A percentile compares a stretch with the other conserved stretches of the same genome.
Evolutionary conservation across 2,113 vertebrate species (phyloP).

Genomic region (Struthio camelus): DNA sequence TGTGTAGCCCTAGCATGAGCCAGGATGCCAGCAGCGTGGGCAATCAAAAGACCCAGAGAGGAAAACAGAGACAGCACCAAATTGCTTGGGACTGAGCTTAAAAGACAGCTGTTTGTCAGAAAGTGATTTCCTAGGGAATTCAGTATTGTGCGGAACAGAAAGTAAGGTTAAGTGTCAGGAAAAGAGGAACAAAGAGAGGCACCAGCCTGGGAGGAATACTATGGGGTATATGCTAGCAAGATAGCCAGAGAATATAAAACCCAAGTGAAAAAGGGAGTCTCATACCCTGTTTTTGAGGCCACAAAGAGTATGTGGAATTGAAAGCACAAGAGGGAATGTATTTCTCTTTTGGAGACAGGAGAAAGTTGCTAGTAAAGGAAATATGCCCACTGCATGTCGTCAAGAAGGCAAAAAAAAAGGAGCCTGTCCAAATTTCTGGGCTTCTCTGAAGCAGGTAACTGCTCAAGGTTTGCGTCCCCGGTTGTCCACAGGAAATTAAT

Average conservation of each 20-base stretch:
- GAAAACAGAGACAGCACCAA: neutral
- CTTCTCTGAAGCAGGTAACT: neutral
- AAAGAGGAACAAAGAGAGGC: neutral
- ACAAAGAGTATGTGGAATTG: neutral
- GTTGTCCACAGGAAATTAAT: neutral
- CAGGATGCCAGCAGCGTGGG: rapidly evolving
- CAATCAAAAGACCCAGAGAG: rapidly evolving
- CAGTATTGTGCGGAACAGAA: neutral
- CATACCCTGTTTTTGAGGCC: neutral
- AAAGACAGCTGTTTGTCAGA: neutral
- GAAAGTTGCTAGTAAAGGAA: neutral
- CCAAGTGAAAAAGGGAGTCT: neutral
- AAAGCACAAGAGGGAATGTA: neutral
- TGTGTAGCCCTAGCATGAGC: neutral
- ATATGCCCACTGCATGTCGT: neutral
- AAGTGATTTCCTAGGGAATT: neutral
- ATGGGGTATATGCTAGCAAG: neutral
- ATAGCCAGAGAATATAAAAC: neutral
- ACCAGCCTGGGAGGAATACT: neutral
- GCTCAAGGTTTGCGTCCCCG: neutral
- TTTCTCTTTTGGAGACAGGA: neutral
- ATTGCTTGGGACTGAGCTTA: neutral
- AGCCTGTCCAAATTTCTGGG: neutral
- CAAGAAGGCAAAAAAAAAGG: neutral
- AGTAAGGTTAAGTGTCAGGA: neutral